Evolutionary conservation across 2,113 vertebrate species (phyloP), one percentile per base, ranked within the genome.

Genomic region (Dasyprocta punctata): DNA sequence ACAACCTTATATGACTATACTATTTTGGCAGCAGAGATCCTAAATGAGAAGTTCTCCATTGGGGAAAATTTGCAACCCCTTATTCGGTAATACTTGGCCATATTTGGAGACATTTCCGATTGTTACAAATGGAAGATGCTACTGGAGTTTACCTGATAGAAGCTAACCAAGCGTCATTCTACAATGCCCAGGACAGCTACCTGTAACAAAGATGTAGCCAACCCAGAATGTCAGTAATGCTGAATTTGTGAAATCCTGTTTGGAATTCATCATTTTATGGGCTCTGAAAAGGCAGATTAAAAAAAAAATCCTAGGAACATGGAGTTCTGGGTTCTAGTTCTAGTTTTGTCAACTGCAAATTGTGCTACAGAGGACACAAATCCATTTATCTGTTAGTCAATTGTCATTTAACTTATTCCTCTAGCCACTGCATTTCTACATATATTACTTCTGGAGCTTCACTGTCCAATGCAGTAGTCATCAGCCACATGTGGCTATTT

Each of bases 401-500:
- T 58, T 87, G 30, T 63, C 75, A 95, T 54, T 83, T 90, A 73
- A 93, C 13, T 90, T 94, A 63, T 19, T 87, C 47, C 24, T 80
- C 19, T 90, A 69, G 89, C 47, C 26, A n/a, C 36, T 80, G 19
- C 81, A 36, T 87, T 95, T 93, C 24, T 83, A 78, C 78, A 41
- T 17, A 95, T 78, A 95, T 87, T 87, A 89, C 8, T 65, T 92
- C 14, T 95, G 54, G 47, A 77, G 30, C 17, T 87, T 13, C 83
- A 88, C 16, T 89, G n/a, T 96, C 47, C 19, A 85, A 4, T 36
- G 89, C 1, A 56, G 60, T 56, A 63, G 49, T 33, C n/a, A 69
- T 52, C 44, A 78, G 36, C 22, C 20, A 82, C 58, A 88, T 47
- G 14, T 93, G 16, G 9, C 67, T 94, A 86, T 47, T 93, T 58